Percentiles rank a stretch among this genome's conserved stretches.
Conservation (phyloP, 2,113 vertebrate species). For the Neolamprologus devosi region DNA sequence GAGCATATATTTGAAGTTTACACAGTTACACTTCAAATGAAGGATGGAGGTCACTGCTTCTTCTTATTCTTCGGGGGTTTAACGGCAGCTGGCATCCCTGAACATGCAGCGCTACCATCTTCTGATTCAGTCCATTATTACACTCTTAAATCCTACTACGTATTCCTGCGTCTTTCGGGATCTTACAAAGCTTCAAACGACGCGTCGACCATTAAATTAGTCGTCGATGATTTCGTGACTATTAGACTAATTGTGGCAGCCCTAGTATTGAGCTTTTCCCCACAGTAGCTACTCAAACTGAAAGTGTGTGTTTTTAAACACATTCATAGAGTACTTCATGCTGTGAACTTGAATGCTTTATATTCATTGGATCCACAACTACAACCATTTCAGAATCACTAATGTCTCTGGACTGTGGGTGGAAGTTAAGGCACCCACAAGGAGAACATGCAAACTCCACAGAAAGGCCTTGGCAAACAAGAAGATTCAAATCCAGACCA, state of each 20-base stretch:
- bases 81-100: background rate
- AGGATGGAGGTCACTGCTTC: background rate
- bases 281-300: background rate
- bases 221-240: background rate
- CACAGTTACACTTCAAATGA: background rate
- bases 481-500: background rate
- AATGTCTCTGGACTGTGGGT: background rate
- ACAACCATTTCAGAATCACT: background rate
- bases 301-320: background rate
- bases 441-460: background rate
- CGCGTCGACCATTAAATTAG: background rate
- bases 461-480: background rate
- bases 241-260: rapidly evolving
- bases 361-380: background rate
- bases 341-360: background rate
- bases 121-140: background rate
- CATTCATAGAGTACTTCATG: background rate
- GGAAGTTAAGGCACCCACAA: background rate
- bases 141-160: background rate
- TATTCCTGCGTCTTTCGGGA: background rate
- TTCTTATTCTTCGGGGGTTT: background rate
- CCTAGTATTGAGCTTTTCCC: background rate
- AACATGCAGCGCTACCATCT: background rate
- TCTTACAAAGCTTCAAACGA: background rate
- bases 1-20: background rate